Base-by-base conservation (phyloP, 2,113 vertebrate species). In the Fregetta grallaria region DNA sequence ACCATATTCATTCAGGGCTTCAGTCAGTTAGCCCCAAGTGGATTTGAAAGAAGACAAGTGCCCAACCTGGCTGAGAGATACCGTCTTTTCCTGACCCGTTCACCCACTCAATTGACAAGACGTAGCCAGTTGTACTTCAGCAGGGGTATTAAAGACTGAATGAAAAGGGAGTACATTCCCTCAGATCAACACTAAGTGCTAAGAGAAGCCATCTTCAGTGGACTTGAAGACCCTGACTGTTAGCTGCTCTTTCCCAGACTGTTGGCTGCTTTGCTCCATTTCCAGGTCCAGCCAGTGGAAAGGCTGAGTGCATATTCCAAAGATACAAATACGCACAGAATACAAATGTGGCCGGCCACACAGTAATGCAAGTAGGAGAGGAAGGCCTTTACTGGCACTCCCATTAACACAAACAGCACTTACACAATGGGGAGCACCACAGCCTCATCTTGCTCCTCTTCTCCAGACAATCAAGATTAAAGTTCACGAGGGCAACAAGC, bases 301-400 rank as follows among this genome's bases (percentile, higher is more conserved):
- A 11, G 19, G 7, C 12, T 56, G 42, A 29, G 7, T 36, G 42
- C 2, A 13, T 8, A 12, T 38, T 40, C 38, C 49, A 62, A 53
- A 77, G 26, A 53, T 38, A 15, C 13, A 62, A 47, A 56, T 44
- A 38, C 9, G 5, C 44, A 36, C 1, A 42, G 45, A 62, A 30
- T 30, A 10, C 11, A 73, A 53, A n/a, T 8, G 8, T 2, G 0
- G 7, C 42, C 3, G 2, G 26, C 20, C 38, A 29, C 7, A 44
- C 17, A 44, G 4, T 7, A 72, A 23, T 5, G 14, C 11, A n/a
- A 53, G n/a, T 8, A 32, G 16, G 61, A 90, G 11, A 52, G 2
- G 9, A 79, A n/a, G 15, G 8, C 20, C 26, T 44, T 88, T 67
- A 18, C 34, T 58, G 34, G 7, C 4, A 50, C 4, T 3, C 1